Percentiles rank a stretch among this genome's conserved stretches.
phyloP scores from a whole-genome alignment of 2,113 vertebrate genomes.

The Thomomys bottae region DNA sequence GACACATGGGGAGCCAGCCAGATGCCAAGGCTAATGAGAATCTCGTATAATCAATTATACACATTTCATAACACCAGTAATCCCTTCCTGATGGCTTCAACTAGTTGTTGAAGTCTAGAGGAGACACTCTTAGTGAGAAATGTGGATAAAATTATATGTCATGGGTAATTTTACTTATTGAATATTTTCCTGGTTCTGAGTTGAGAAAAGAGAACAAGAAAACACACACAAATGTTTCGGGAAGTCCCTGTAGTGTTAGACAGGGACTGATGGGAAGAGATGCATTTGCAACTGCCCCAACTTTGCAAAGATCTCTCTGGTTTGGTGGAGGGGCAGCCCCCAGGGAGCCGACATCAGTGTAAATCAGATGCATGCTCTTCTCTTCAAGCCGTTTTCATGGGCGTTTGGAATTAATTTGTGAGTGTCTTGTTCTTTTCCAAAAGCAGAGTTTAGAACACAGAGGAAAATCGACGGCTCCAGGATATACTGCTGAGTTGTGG shows the following conservation, averaged over 20 bases:
- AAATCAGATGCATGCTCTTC: constrained; percentile 40
- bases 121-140: constrained; percentile 71
- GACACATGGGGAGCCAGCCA: constrained; percentile 43
- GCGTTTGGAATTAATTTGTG: constrained; percentile 64
- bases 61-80: constrained; percentile 65
- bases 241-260: constrained; percentile 40
- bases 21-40: constrained; percentile 62
- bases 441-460: constrained; percentile 51
- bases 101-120: constrained; percentile 46
- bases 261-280: constrained; percentile 58
- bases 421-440: constrained; percentile 59
- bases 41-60: constrained; percentile 65
- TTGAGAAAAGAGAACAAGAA: constrained; percentile 58
- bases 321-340: not conserved
- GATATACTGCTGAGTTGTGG: constrained; percentile 24
- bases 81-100: constrained; percentile 66
- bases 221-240: constrained; percentile 49
- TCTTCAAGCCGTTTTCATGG: constrained; percentile 42
- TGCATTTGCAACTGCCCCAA: not conserved
- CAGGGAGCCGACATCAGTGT: not conserved
- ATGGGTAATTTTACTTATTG: constrained; percentile 69
- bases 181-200: constrained; percentile 60
- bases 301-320: not conserved
- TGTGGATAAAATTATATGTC: constrained; percentile 69
- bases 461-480: not conserved